phyloP scores from a whole-genome alignment of 2,113 vertebrate genomes.

The Coturnix japonica region DNA sequence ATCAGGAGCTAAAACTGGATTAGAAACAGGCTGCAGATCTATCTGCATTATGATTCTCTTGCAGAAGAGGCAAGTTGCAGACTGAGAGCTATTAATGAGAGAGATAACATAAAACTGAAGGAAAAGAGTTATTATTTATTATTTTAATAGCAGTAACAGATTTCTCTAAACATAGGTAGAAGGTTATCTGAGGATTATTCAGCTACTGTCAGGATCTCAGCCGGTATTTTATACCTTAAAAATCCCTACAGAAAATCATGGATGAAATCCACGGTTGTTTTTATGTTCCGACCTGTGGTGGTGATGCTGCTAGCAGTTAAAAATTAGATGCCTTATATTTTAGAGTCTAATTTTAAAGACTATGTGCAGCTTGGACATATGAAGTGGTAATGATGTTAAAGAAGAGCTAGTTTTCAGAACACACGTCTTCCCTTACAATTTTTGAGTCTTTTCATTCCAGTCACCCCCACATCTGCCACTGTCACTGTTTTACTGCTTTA shows the following conservation, averaged over 20 bases:
- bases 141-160: neutral
- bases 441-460: slow-evolving; percentile 3
- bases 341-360: neutral
- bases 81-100: neutral
- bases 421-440: neutral
- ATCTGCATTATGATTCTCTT: neutral
- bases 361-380: neutral
- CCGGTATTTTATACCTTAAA: neutral
- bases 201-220: neutral
- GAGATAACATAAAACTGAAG: neutral
- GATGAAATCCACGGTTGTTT: neutral
- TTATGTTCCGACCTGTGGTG: neutral
- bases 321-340: neutral
- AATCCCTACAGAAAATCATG: neutral
- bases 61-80: neutral
- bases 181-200: neutral
- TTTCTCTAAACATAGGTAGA: neutral
- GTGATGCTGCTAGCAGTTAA: neutral
- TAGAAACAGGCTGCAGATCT: neutral
- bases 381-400: neutral
- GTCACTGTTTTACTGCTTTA: neutral
- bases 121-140: neutral
- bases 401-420: neutral
- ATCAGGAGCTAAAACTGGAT: neutral
- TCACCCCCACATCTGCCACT: neutral